A percentile compares a stretch with the other conserved stretches of the same genome.
Evolutionary conservation across 2,113 vertebrate genomes (phyloP).

Genomic region (Numenius arquata): DNA sequence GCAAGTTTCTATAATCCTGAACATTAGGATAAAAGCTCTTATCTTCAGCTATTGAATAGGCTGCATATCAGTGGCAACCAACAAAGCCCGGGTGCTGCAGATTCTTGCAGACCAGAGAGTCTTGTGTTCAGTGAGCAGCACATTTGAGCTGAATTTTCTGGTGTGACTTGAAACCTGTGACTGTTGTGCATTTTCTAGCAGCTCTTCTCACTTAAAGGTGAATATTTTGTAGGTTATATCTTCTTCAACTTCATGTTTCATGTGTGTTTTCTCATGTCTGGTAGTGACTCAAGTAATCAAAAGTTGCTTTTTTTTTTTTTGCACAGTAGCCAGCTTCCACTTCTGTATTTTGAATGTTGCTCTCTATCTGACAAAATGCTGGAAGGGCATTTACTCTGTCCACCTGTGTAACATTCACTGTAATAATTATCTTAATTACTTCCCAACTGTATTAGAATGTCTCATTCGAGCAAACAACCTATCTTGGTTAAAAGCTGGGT

Average conservation of each 20-base stretch:
- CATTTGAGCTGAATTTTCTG: neutral
- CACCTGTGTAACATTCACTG: neutral
- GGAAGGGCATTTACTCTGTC: neutral
- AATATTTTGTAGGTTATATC: neutral
- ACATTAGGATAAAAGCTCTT: neutral
- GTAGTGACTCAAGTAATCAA: neutral
- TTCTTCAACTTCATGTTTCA: neutral
- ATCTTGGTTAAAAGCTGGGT: neutral
- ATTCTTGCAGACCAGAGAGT: neutral
- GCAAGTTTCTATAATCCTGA: neutral
- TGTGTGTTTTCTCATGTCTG: neutral
- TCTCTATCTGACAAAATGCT: neutral
- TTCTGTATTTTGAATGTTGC: neutral
- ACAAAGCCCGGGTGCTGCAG: neutral
- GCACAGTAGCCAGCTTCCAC: neutral
- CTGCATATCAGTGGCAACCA: neutral
- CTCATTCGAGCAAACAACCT: neutral
- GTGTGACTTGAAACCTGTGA: neutral
- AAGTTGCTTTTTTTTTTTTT: neutral
- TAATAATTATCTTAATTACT: neutral
- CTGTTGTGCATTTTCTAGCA: neutral
- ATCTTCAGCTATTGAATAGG: neutral
- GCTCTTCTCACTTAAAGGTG: neutral
- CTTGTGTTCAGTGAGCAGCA: neutral
- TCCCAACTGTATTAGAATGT: neutral